These are phyloP conservation scores for Pterocles burchelli DNA, from an alignment of 2,113 vertebrate genomes.

Conservation along the genomic window DNA sequence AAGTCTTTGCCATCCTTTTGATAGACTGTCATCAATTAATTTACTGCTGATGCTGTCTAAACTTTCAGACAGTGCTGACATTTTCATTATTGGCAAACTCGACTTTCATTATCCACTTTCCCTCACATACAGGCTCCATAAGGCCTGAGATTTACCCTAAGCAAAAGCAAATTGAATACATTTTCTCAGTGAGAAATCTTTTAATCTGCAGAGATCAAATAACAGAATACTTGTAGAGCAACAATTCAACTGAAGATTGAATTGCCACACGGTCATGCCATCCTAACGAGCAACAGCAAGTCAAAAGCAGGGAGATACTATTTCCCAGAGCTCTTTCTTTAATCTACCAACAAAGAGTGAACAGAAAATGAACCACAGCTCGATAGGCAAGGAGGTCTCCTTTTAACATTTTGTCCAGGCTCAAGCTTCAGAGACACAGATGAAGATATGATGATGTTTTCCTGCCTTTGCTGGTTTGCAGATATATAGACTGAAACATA, in stretches of 20 bases:
- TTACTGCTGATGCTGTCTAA: not conserved
- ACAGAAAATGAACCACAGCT: not conserved
- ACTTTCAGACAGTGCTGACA: not conserved
- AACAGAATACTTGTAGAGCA: not conserved
- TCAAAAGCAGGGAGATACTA: not conserved
- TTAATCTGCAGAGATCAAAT: not conserved
- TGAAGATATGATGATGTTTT: not conserved
- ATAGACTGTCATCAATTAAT: not conserved
- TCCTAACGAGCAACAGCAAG: not conserved
- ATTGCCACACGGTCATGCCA: not conserved
- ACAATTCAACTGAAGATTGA: not conserved
- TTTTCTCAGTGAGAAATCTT: not conserved
- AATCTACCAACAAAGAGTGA: not conserved
- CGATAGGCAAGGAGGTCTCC: not conserved
- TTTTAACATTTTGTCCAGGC: not conserved
- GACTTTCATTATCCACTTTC: not conserved
- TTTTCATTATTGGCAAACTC: slow-evolving; percentile 8
- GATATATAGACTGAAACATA: not conserved
- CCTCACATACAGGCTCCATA: not conserved
- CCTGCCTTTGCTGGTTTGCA: not conserved
- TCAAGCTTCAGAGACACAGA: not conserved
- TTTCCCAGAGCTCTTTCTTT: not conserved
- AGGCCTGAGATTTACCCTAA: not conserved
- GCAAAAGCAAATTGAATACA: not conserved
- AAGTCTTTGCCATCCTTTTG: not conserved